A percentile compares a stretch with the other conserved stretches of the same genome.
These are phyloP conservation scores for Diarsia mendica DNA, from an alignment of 2,888 invertebrate genomes.

Conservation along the genomic window DNA sequence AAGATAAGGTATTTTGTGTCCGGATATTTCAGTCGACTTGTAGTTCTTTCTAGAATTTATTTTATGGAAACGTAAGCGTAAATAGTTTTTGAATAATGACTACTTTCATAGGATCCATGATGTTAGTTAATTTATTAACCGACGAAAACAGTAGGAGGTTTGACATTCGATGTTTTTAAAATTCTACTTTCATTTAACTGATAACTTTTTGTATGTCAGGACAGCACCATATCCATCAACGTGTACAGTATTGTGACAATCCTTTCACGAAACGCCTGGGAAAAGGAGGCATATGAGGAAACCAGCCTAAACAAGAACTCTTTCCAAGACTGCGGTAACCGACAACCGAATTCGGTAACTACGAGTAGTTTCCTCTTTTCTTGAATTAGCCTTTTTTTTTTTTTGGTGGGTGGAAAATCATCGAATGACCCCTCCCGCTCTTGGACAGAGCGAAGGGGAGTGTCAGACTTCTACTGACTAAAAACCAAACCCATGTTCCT, in stretches of 20 bases:
- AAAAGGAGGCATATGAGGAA: too few species aligned
- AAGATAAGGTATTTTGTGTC: not conserved
- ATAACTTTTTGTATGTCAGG: not conserved
- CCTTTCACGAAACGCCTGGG: too few species aligned
- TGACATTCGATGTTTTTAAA: not conserved
- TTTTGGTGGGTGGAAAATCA: too few species aligned
- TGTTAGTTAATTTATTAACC: not conserved
- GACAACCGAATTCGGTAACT: not conserved
- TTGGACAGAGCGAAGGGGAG: too few species aligned
- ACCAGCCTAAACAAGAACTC: not conserved
- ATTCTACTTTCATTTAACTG: not conserved
- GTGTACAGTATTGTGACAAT: not conserved
- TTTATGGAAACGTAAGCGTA: not conserved
- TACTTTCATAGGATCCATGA: not conserved
- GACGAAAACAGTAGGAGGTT: not conserved
- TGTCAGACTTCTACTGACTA: too few species aligned
- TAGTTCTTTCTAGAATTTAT: not conserved
- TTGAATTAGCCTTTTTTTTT: too few species aligned
- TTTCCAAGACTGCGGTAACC: not conserved
- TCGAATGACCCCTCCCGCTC: too few species aligned
- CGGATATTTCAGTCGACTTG: not conserved
- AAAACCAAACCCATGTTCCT: too few species aligned
- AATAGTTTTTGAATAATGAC: not conserved
- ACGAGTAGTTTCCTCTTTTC: not conserved
- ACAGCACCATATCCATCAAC: not conserved